A percentile compares a stretch with the other conserved stretches of the same genome.
phyloP scores from a whole-genome alignment of 2,797 vertebrate species.

The Jordanella pulchra region DNA sequence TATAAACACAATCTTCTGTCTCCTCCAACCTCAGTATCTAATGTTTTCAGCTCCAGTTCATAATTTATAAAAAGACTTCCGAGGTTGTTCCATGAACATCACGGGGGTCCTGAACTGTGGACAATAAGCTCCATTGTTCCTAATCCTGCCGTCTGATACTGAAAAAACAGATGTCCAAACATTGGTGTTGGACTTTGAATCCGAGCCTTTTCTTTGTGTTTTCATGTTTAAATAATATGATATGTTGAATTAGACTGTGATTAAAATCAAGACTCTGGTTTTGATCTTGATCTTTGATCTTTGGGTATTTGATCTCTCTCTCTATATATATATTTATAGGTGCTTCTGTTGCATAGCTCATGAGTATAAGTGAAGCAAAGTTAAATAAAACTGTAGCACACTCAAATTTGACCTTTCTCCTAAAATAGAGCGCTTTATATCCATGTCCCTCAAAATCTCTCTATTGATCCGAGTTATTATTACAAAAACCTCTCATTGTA shows the following conservation, averaged over 20 bases:
- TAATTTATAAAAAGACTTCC: conserved; percentile 71
- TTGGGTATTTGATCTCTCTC: too few relatives aligned
- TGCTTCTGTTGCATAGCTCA: neutral
- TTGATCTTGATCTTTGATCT: too few relatives aligned
- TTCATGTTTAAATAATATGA: conserved; percentile 40
- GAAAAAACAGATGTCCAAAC: conserved; percentile 68
- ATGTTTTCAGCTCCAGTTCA: conserved; percentile 23
- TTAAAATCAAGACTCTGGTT: conserved; percentile 21
- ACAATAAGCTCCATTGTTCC: conserved; percentile 73
- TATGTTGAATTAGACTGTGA: conserved; percentile 18
- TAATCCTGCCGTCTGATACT: conserved; percentile 54
- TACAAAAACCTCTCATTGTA: too few relatives aligned
- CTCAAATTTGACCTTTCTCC: neutral
- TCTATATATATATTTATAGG: too few relatives aligned
- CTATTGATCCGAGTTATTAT: too few relatives aligned
- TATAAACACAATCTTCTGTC: neutral
- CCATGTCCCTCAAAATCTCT: neutral
- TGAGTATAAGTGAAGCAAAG: too few relatives aligned
- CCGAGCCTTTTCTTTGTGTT: conserved; percentile 18
- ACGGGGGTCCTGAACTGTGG: conserved; percentile 50
- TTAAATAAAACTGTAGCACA: neutral
- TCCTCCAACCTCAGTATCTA: neutral
- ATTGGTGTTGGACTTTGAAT: conserved; percentile 41
- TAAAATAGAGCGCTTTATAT: neutral
- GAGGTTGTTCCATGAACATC: conserved; percentile 43